Base-by-base conservation (phyloP, 2,888 invertebrate genomes). In the Unio pictorum region DNA sequence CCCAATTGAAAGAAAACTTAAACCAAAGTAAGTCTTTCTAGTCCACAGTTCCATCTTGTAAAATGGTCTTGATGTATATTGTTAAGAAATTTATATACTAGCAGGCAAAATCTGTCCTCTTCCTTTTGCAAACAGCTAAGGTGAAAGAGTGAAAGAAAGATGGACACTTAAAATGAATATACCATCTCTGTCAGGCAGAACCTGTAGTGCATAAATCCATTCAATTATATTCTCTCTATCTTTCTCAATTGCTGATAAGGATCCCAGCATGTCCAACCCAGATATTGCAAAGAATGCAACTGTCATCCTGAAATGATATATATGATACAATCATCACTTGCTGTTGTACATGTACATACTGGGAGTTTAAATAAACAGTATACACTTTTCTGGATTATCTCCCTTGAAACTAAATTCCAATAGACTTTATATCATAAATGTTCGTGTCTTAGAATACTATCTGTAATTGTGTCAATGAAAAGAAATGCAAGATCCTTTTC, bases 171-270 rank as follows among this genome's bases (percentile, higher is more conserved):
- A 15, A 6, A 4, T 58, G 55, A 55, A 64, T 30, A 66, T 74
- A 79, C 81, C 79, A 61, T 71, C 67, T 15, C 91, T 89, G 77
- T 91, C 88, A 63, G 95, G 94, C 64, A 92, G 91, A 17, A 97
- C 93, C 92, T 98, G 96, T 30, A 96, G 92, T 54, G 93, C 93
- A 90, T 98, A 98, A 71, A 98, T 93, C 98, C 98, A 98, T 69
- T 97, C 93, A 75, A 97, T 94, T 58, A 96, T 95, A 71, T 93
- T 92, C 72, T 93, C 89, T 81, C 93, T 93, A 65, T 94, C 91
- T 64, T 93, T 92, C 8, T 93, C 91, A 64, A 97, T 90, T 67
- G 93, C 91, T 80, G 95, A 92, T 72, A 97, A 90, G n/a, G 94
- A 93, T 79, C 95, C 93, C 6, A 98, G 91, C 30, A 98, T 92